Conservation (phyloP, 1,140 invertebrate species). For the Sitophilus oryzae region DNA sequence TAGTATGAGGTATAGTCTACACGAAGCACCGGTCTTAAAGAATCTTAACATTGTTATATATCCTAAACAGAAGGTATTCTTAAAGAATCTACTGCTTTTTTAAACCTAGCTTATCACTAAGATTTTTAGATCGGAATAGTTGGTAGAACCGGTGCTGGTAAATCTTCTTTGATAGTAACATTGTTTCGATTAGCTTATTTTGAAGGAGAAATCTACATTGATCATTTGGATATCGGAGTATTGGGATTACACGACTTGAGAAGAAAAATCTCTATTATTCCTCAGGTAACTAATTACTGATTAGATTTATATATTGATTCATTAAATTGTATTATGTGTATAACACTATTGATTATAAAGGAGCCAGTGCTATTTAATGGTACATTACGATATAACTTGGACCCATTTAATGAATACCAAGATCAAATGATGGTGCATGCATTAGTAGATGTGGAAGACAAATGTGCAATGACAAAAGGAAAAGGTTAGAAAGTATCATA, state of each 20-base stretch:
- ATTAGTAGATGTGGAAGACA: constrained; percentile 52
- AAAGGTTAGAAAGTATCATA: constrained; percentile 43
- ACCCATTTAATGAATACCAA: constrained; percentile 67
- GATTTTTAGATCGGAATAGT: constrained; percentile 68
- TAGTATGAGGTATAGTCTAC: constrained; percentile 49
- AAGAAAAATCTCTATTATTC: constrained; percentile 71
- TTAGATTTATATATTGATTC: constrained; percentile 9
- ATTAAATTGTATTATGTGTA: too few relatives aligned
- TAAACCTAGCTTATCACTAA: too few relatives aligned
- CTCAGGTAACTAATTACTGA: constrained; percentile 68
- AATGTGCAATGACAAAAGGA: constrained; percentile 41
- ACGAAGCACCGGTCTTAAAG: constrained; percentile 48
- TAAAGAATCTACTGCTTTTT: too few relatives aligned
- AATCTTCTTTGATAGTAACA: constrained; percentile 79
- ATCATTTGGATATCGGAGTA: constrained; percentile 52
- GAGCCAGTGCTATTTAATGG: constrained; percentile 77
- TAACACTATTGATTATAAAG: constrained; percentile 39
- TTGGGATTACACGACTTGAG: constrained; percentile 58
- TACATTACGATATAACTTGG: constrained; percentile 71
- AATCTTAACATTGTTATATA: constrained; percentile 50
- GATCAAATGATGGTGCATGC: constrained; percentile 40
- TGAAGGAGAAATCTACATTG: constrained; percentile 56
- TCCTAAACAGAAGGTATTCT: constrained; percentile 51
- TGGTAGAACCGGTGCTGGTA: constrained; percentile 85
- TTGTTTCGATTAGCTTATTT: constrained; percentile 71